Evolutionary conservation across 2,113 vertebrate species (phyloP).

Genomic region (Alces alces): DNA sequence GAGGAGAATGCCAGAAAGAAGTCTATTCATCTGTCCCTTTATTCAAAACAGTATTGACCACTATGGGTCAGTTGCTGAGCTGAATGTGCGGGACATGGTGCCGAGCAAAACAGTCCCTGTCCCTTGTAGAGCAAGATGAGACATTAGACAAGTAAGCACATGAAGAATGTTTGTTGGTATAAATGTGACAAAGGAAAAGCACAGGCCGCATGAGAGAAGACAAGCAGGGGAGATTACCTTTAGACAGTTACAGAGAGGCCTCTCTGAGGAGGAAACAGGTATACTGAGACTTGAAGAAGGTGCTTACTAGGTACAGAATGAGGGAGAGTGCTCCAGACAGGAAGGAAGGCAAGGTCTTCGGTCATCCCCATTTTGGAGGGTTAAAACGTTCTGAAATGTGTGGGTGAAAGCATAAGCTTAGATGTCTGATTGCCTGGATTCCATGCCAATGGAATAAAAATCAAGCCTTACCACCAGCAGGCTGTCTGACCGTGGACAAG

Average conservation of each 20-base stretch:
- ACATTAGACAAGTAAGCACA: neutral
- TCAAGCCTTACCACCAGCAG: neutral
- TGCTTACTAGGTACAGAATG: neutral
- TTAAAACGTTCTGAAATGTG: neutral
- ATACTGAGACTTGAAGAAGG: neutral
- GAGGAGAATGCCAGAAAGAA: neutral
- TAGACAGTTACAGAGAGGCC: neutral
- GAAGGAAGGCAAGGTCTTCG: neutral
- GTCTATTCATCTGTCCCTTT: neutral
- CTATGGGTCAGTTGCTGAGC: neutral
- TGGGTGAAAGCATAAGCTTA: neutral
- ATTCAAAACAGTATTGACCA: neutral
- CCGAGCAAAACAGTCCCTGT: neutral
- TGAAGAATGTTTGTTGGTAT: neutral
- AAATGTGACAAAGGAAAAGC: neutral
- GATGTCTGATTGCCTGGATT: neutral
- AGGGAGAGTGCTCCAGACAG: neutral
- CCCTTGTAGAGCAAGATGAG: neutral
- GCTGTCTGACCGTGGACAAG: neutral
- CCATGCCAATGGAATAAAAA: neutral
- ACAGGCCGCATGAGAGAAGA: neutral
- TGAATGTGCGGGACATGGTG: neutral
- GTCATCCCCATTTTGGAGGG: neutral
- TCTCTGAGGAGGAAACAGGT: neutral
- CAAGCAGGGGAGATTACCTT: neutral